Base-by-base conservation (phyloP, 2,888 invertebrate genomes). In the Amphipyra tragopoginis region DNA sequence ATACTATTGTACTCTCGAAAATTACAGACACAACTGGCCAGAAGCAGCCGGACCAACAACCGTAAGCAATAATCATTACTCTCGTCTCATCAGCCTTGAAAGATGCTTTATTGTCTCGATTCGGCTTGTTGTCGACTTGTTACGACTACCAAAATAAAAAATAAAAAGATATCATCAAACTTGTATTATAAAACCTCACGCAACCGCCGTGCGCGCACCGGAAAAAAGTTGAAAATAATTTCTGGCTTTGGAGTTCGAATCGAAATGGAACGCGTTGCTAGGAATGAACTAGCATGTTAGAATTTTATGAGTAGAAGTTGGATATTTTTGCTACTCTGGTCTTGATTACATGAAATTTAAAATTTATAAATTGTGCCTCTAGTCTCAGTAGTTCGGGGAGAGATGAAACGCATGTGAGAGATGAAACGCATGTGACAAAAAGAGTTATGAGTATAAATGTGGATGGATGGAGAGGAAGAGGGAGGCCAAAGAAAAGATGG, bases 101-200 rank as follows among this genome's bases (percentile, higher is more conserved):
- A 90, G 85, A 93, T 89, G 89, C 82, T 90, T 92, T 91, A 93
- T 93, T 93, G 93, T 93, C 91, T 92, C 86, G 90, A 86, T 88
- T 87, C 91, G 88, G 89, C 91, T 93, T 87, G 90, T 93, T 92
- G 93, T 93, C 89, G 91, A 93, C 93, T 93, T 92, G 92, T 93
- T 93, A 93, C 85, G 85, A 75, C 79, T 81, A 82, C 79, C n/a
- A 80, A 80, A 88, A 87, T 81, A 88, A 88, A 89, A 86, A 89
- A 86, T 84, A 90, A 90, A 91, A 90, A 87, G 83, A 86, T 86
- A 87, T 86, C 90, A 90, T 91, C 90, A 89, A 90, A 90, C 85
- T 89, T 82, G 87, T 91, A 90, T 92, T 92, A 90, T 84, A 86
- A 86, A 91, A 89, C 86, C 83, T 88, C 92, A 93, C 89, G 90